phyloP scores from a whole-genome alignment of 1,140 invertebrate genomes.

The Ericerus pela region DNA sequence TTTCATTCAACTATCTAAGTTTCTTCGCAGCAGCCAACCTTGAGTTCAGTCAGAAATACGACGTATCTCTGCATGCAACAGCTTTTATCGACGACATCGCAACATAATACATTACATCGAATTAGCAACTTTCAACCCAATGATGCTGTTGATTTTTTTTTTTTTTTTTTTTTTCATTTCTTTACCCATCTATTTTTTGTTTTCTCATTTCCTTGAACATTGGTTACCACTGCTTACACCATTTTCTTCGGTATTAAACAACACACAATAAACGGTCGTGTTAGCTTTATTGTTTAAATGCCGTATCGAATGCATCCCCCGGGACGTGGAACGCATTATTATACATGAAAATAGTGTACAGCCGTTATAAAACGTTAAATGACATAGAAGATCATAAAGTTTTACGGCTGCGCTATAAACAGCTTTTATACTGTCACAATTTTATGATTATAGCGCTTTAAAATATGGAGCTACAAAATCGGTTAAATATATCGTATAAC shows the following conservation, averaged over 20 bases:
- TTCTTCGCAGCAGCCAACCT: no score
- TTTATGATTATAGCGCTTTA: conserved; percentile 12
- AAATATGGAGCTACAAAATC: conserved; percentile 12
- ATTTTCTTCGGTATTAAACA: conserved; percentile 11
- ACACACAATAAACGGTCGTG: conserved; percentile 10
- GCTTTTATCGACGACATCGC: no score
- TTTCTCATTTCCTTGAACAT: not conserved
- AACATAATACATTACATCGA: no score
- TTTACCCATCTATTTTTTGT: no score
- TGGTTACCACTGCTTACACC: conserved; percentile 1
- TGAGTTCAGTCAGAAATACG: no score
- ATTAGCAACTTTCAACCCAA: no score
- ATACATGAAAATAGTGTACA: conserved; percentile 12
- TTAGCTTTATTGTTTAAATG: conserved; percentile 12
- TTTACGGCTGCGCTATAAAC: conserved; percentile 10
- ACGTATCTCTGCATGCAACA: no score
- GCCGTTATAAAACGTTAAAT: conserved; percentile 12
- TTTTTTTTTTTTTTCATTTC: no score
- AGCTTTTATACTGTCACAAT: conserved; percentile 12
- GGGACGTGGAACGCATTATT: conserved; percentile 11
- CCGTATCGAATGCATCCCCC: conserved; percentile 9
- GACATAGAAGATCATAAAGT: conserved; percentile 12
- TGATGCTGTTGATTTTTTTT: no score
- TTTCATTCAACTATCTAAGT: no score
- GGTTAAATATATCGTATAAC: conserved; percentile 10